These are phyloP conservation scores for Butorides virescens DNA, from an alignment of 2,113 vertebrate genomes.

Conservation along the genomic window DNA sequence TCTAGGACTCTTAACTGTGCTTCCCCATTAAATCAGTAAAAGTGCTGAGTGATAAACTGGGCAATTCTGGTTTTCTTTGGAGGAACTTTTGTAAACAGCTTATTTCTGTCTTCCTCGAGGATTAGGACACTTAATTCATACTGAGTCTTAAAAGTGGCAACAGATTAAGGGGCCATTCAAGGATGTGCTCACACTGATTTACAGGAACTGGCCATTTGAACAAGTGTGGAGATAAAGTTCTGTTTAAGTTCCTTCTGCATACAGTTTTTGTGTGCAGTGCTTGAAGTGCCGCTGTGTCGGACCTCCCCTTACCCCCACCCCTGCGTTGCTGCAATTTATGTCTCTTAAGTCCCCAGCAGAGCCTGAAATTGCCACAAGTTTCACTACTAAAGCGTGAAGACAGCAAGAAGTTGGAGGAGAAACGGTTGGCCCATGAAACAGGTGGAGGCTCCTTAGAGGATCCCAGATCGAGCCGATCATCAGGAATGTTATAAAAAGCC, in stretches of 20 bases:
- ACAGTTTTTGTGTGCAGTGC: neutral
- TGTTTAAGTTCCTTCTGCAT: neutral
- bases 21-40: neutral
- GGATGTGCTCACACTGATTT: neutral
- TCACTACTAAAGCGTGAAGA: too few species aligned
- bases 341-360: neutral
- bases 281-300: neutral
- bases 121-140: neutral
- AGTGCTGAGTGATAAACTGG: neutral
- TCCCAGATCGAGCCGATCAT: neutral
- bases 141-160: neutral
- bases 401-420: neutral
- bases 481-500: neutral
- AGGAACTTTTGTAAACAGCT: neutral
- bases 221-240: neutral
- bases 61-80: neutral
- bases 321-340: accelerated
- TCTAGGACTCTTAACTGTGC: neutral
- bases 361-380: neutral
- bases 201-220: neutral
- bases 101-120: neutral
- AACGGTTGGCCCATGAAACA: neutral
- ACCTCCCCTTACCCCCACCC: too few species aligned
- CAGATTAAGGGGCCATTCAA: neutral
- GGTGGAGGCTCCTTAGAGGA: neutral